Evolutionary conservation across 1,140 invertebrate species (phyloP).

Genomic region (Thrips palmi): DNA sequence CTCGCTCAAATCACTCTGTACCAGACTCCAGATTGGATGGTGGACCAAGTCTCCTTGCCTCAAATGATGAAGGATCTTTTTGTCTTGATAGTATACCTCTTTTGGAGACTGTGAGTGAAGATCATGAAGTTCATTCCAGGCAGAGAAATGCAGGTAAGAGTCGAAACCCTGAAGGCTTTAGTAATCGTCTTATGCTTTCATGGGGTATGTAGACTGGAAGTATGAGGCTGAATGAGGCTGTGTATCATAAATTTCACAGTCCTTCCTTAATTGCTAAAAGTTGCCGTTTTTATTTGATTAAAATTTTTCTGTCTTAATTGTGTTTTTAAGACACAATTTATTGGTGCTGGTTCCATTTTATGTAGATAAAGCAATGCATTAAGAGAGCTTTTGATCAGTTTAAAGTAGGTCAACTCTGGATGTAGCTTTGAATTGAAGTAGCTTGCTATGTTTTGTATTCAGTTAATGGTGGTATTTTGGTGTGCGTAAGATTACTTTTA

Average conservation of each 20-base stretch:
- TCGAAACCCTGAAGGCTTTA: conserved; percentile 5
- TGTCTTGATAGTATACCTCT: conserved; percentile 31
- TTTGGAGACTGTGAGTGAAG: conserved; percentile 41
- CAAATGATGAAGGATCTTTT: conserved; percentile 23
- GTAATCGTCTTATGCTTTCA: not conserved
- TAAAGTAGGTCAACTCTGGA: too few relatives aligned
- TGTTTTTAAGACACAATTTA: not conserved
- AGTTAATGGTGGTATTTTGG: too few relatives aligned
- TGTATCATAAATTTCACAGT: not conserved
- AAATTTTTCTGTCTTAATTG: not conserved
- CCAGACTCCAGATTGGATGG: conserved; percentile 30
- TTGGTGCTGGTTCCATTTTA: too few relatives aligned
- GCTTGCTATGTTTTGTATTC: too few relatives aligned
- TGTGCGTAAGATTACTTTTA: too few relatives aligned
- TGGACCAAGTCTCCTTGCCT: conserved; percentile 27
- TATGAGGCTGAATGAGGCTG: not conserved
- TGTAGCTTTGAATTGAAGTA: too few relatives aligned
- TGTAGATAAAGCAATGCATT: too few relatives aligned
- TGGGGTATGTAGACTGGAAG: conserved; percentile 2
- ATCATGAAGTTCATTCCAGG: conserved; percentile 31
- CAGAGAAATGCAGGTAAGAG: conserved; percentile 26
- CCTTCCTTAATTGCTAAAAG: not conserved
- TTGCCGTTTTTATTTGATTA: conserved; percentile 1
- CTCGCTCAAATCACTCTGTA: conserved; percentile 58
- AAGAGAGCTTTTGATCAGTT: too few relatives aligned